Base-by-base conservation (phyloP, 2,888 invertebrate genomes). In the Epirrhoe alternata region DNA sequence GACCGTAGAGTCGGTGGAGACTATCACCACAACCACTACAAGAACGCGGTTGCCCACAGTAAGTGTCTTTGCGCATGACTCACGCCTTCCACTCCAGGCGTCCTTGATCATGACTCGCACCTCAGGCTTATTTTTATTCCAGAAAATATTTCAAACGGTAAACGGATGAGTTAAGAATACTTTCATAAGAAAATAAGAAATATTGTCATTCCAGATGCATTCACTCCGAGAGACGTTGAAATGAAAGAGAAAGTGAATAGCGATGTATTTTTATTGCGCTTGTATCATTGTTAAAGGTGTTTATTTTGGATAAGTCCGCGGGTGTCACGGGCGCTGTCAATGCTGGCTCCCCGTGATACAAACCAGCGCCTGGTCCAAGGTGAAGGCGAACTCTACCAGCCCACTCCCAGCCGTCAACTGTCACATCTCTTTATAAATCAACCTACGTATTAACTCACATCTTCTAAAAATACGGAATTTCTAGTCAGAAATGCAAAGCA, bases 311-410 rank as follows among this genome's bases (percentile, higher is more conserved):
- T 76, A 80, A 81, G 77, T 77, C 82, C 78, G 77, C 76, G 75
- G 82, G 83, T 89, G 91, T 92, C 91, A 90, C 83, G 89, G 90
- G 82, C 88, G 85, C 78, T 84, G 88, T 86, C 88, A 84, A 84
- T 87, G 86, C 81, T 80, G 80, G 79, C 82, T 79, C 76, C 53
- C 74, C 75, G 77, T 88, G 91, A 90, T 86, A 87, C 83, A 84
- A 89, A 83, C 81, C 92, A 92, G 87, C 80, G 77, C 78, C 68
- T 79, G 76, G 71, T 80, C 77, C 90, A 92, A 92, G 93, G 93
- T 92, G 90, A 92, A 92, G 93, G 92, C 88, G 83, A 87, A 73
- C 75, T 77, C 77, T 78, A 79, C 74, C 81, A 78, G 75, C 71
- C 72, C 72, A 73, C 73, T 71, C 71, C 54, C 55, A 68, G 65